Base-by-base conservation (phyloP, 2,797 vertebrate genomes). In the Eulemur albifrons region DNA sequence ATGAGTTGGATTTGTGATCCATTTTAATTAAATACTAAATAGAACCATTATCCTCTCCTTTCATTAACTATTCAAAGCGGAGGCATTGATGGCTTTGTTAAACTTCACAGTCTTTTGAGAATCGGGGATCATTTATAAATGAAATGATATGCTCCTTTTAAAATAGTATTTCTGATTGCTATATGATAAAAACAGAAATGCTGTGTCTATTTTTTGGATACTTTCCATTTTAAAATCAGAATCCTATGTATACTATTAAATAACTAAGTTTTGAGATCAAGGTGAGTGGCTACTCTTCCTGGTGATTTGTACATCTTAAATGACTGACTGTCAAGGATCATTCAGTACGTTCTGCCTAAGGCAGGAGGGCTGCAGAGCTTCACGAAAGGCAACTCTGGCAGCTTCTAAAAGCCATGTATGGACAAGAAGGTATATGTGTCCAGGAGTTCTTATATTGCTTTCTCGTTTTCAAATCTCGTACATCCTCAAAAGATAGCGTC, bases 401-500 rank as follows among this genome's bases (percentile, higher is more conserved):
- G 0, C 85, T 94, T 89, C 65, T 83, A 81, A 76, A 97, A 97
- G 82, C 50, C 48, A 13, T 0, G 0, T 73, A 2, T 15, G 25
- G 79, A 86, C 8, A 35, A 11, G 30, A 69, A n/a, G 45, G 23
- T 77, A 52, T 32, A 57, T 13, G 1, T 11, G n/a, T 35, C 70
- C 70, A 65, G 12, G 20, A 88, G 88, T 54, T 76, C 32, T 81
- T 85, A 17, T 4, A 21, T 18, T 50, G 27, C 61, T 92, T 95
- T 65, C 75, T 95, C 70, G 77, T 63, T 76, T 77, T 38, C 73
- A 96, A 67, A 96, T 89, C 75, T 82, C 95, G 59, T 21, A 30
- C 43, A 86, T 93, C 38, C 80, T 90, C 72, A 76, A 25, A 69
- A 90, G 83, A n/a, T 80, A 94, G 97, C 92, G 76, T 94, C 85